Evolutionary conservation across 2,888 invertebrate species (phyloP), one percentile per base, ranked within the genome.

Genomic region (Phalera bucephala): DNA sequence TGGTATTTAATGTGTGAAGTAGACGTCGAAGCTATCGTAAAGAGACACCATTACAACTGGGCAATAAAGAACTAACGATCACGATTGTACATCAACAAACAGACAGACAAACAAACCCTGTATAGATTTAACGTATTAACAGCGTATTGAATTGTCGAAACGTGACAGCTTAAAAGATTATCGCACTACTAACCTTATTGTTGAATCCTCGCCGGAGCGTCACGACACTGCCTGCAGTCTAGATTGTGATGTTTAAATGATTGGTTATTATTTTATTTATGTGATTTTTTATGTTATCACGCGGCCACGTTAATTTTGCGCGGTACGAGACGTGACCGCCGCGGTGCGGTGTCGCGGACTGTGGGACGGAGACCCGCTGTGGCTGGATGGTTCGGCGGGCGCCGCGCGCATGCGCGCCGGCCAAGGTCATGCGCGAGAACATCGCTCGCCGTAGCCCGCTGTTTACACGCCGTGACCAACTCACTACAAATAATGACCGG

Each of bases 401-500:
- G 68, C 55, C 57, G 50, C 50, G 68, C 82, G 78, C 79, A 74
- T 75, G 81, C 79, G 78, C 71, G 55, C 51, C 48, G 30, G 34
- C 62, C 83, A 85, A 85, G 82, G 85, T 82, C 82, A 78, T 70
- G 68, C 72, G 73, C 72, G 73, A 63, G 64, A 66, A 59, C 52
- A 58, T 66, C 54, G 59, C 62, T 56, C 58, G 55, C 43, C 58
- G 55, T 41, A 35, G 49, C 55, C 45, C 56, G 47, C 53, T 65
- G 58, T 61, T 55, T 59, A 65, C 64, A 55, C 50, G 47, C 43
- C 41, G 33, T 57, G 52, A 45, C 52, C 45, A n/a, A n/a, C n/a
- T n/a, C n/a, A 39, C 41, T 45, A 43, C 55, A 36, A 45, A 46
- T 52, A 52, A 21, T 33, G 41, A 49, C 33, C 36, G 50, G 45